Conservation (phyloP, 2,888 invertebrate genomes). For the Ptilodon capucinus region DNA sequence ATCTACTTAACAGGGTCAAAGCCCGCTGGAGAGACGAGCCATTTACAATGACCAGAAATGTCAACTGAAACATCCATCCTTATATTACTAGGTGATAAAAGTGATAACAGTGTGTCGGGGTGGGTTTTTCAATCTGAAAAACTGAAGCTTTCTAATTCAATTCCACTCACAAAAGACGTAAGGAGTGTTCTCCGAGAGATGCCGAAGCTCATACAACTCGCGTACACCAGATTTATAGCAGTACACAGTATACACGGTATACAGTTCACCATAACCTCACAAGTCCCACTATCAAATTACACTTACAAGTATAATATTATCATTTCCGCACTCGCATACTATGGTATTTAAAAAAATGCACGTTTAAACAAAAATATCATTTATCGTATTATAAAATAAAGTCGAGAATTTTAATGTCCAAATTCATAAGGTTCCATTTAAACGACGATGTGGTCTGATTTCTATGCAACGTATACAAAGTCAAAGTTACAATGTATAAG, state of each 20-base stretch:
- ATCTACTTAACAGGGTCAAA: too few relatives aligned
- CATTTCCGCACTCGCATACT: constrained; percentile 5
- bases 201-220: too few relatives aligned
- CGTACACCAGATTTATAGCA: too few relatives aligned
- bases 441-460: neutral
- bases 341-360: neutral
- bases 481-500: neutral
- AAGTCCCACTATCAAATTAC: constrained; percentile 2
- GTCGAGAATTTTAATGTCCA: neutral
- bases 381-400: neutral
- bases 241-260: too few relatives aligned
- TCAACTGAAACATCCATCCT: too few relatives aligned
- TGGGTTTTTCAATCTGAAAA: neutral
- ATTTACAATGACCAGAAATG: too few relatives aligned
- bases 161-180: neutral
- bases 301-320: constrained; percentile 7
- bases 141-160: neutral
- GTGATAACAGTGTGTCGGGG: neutral
- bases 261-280: constrained; percentile 1
- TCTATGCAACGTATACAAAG: neutral
- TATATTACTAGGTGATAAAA: too few relatives aligned
- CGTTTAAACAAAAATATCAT: neutral
- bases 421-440: neutral
- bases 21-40: too few relatives aligned
- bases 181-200: neutral